Evolutionary conservation across 2,888 invertebrate species (phyloP).

Genomic region (Epinotia bilunana): DNA sequence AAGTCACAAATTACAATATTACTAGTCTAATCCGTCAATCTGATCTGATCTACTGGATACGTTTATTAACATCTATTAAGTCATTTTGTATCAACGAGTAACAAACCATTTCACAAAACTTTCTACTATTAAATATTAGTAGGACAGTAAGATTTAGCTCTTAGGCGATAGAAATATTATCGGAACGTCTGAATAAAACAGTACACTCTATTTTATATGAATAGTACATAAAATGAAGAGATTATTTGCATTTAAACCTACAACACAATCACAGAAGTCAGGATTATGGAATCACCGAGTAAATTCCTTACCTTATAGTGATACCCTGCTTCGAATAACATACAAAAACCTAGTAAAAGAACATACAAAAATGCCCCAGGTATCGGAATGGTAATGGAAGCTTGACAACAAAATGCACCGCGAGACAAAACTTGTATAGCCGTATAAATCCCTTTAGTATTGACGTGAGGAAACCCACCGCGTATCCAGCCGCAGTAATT

Average conservation of each 20-base stretch:
- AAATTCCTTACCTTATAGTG: background rate
- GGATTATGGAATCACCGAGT: background rate
- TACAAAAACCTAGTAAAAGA: slow-evolving; percentile 25
- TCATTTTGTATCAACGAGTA: background rate
- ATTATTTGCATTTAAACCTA: background rate
- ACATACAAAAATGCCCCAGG: slow-evolving; percentile 14
- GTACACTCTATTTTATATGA: background rate
- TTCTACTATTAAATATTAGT: too few species aligned
- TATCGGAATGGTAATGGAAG: slow-evolving; percentile 32
- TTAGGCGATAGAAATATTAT: background rate
- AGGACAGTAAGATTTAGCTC: background rate
- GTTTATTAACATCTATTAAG: background rate
- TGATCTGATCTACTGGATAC: background rate
- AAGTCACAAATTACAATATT: background rate
- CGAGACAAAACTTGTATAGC: slow-evolving; percentile 32
- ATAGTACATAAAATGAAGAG: background rate
- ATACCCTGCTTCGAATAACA: slow-evolving; percentile 3
- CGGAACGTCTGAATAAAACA: too few species aligned
- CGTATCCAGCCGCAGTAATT: slow-evolving; percentile 32
- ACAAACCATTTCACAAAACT: too few species aligned
- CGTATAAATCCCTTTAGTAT: slow-evolving; percentile 36
- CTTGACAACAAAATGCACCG: slow-evolving; percentile 28
- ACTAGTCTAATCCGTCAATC: background rate
- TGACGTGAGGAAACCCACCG: slow-evolving; percentile 39
- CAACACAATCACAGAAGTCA: slow-evolving; percentile 1